These are phyloP conservation scores for Pempheris klunzingeri DNA, from an alignment of 2,797 vertebrate genomes.

Conservation along the genomic window DNA sequence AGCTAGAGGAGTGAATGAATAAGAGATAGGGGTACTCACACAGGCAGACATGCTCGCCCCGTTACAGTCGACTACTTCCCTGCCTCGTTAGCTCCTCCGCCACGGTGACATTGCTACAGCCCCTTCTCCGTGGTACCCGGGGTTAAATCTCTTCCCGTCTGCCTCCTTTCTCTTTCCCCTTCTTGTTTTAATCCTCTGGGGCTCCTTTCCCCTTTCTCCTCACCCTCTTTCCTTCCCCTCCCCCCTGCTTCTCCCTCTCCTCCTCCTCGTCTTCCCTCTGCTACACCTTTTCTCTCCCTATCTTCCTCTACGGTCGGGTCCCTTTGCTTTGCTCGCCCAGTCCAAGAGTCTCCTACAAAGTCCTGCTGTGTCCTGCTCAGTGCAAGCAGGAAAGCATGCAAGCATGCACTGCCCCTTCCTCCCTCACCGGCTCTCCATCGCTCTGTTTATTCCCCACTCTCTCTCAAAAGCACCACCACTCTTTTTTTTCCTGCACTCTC, in stretches of 20 bases:
- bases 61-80: slow-evolving; percentile 63
- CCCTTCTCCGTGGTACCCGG: slow-evolving; percentile 50
- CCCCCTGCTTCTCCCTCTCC: slow-evolving; percentile 38
- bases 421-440: slow-evolving; percentile 46
- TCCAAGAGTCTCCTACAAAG: slow-evolving; percentile 55
- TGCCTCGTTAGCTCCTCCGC: slow-evolving; percentile 70
- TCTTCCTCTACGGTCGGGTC: slow-evolving; percentile 33
- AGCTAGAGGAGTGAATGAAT: slow-evolving; percentile 44
- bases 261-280: slow-evolving; percentile 25
- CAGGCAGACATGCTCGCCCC: slow-evolving; percentile 72
- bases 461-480: slow-evolving; percentile 42
- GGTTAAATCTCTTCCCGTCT: slow-evolving; percentile 57
- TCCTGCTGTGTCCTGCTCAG: slow-evolving; percentile 58
- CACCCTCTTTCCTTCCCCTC: slow-evolving; percentile 47
- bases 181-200: slow-evolving; percentile 61
- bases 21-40: slow-evolving; percentile 75
- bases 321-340: slow-evolving; percentile 31
- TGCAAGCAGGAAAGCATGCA: slow-evolving; percentile 41
- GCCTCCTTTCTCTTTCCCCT: slow-evolving; percentile 48
- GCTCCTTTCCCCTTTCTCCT: slow-evolving; percentile 45
- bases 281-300: slow-evolving; percentile 53
- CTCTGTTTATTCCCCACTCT: slow-evolving; percentile 39
- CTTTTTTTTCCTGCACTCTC: slow-evolving; percentile 26
- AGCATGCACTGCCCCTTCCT: slow-evolving; percentile 45
- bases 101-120: slow-evolving; percentile 71